These are phyloP conservation scores for Stomorhina lunata DNA, from an alignment of 2,888 invertebrate genomes.

Conservation along the genomic window DNA sequence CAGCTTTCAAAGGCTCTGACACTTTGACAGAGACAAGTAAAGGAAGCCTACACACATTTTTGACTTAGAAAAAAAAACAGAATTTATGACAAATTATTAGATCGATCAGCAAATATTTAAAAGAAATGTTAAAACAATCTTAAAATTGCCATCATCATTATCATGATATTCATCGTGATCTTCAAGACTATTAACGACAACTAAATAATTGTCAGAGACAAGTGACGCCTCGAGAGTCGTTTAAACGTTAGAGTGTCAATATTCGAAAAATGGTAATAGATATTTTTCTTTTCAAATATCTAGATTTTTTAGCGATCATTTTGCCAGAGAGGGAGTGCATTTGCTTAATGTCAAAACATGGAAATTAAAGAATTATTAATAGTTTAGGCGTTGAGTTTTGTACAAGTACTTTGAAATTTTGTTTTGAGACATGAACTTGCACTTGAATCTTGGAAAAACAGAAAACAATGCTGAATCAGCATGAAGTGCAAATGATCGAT, in stretches of 20 bases:
- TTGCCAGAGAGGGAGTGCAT: constrained; percentile 16
- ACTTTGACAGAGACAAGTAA: background rate
- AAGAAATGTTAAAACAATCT: constrained; percentile 38
- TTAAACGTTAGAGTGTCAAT: constrained; percentile 38
- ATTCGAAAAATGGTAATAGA: constrained; percentile 34
- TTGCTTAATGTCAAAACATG: constrained; percentile 17
- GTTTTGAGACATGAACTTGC: background rate
- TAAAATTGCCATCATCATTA: constrained; percentile 19
- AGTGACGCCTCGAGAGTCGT: background rate
- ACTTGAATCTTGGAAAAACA: background rate
- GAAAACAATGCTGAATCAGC: constrained; percentile 43
- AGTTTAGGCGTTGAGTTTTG: constrained; percentile 15
- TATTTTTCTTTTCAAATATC: background rate
- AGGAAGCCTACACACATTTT: background rate
- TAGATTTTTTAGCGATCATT: background rate
- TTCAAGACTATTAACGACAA: background rate
- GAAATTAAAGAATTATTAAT: constrained; percentile 14
- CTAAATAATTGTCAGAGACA: constrained; percentile 16
- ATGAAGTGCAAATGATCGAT: constrained; percentile 58
- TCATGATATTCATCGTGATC: background rate
- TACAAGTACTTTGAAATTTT: background rate
- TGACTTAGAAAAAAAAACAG: background rate
- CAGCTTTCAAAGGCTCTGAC: constrained; percentile 16
- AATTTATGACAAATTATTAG: constrained; percentile 55
- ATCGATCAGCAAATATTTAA: constrained; percentile 35